These are phyloP conservation scores for Epistrophella euchroma DNA, from an alignment of 2,888 invertebrate species.

Conservation along the genomic window DNA sequence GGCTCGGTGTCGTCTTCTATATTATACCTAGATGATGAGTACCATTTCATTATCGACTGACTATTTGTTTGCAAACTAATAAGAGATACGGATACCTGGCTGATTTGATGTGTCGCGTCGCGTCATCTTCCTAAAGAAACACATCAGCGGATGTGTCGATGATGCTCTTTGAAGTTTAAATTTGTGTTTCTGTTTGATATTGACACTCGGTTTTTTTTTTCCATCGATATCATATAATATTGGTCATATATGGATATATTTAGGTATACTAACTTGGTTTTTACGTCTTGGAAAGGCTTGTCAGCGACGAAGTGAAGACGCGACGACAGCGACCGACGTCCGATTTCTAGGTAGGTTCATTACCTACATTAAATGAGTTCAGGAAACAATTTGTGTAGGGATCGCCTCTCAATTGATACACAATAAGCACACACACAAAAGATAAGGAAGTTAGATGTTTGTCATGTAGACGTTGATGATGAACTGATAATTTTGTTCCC, in stretches of 20 bases:
- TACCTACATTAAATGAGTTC: slow-evolving; percentile 14
- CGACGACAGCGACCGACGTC: background rate
- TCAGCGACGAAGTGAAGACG: background rate
- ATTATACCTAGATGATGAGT: slow-evolving; percentile 15
- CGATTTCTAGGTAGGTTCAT: slow-evolving; percentile 4
- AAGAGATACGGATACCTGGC: slow-evolving; percentile 55
- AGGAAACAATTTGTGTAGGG: slow-evolving; percentile 72
- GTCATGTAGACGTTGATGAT: slow-evolving; percentile 69
- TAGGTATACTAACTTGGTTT: background rate
- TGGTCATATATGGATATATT: background rate
- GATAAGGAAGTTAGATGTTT: slow-evolving; percentile 69
- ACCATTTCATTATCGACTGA: slow-evolving; percentile 58
- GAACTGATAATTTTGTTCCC: slow-evolving; percentile 66
- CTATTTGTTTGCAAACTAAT: slow-evolving; percentile 39
- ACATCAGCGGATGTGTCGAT: slow-evolving; percentile 62
- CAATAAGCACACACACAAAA: slow-evolving; percentile 54
- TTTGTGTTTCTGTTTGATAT: slow-evolving; percentile 41
- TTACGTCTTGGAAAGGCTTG: background rate
- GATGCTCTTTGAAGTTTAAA: slow-evolving; percentile 71
- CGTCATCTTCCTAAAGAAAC: slow-evolving; percentile 59
- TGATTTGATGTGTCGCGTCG: slow-evolving; percentile 58
- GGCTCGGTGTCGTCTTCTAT: slow-evolving; percentile 38
- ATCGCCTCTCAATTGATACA: slow-evolving; percentile 63
- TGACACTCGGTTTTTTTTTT: slow-evolving; percentile 40
- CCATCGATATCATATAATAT: background rate